Base-by-base conservation (phyloP, 2,113 vertebrate genomes). In the Kobus ellipsiprymnus region DNA sequence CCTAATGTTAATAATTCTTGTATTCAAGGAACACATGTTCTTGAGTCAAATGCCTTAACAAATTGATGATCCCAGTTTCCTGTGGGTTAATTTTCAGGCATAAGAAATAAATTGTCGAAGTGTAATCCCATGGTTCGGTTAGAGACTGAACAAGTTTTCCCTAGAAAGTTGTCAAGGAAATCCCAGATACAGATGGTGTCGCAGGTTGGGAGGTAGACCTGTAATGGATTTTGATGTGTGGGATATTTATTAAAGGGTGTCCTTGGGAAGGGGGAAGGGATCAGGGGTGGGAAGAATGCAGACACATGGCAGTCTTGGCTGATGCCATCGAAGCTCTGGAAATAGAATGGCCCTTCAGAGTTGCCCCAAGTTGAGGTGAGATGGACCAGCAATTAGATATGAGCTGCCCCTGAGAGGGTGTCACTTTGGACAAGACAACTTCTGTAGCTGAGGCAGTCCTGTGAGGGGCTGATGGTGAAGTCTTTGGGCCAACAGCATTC, bases 61-160 rank as follows among this genome's bases (percentile, higher is more conserved):
- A 95, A 96, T 36, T 50, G 44, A 74, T 95, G 29, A 81, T 48
- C 21, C 2, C 29, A 55, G 11, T 87, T 96, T 97, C 90, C 74
- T 96, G 57, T 74, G 91, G 67, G 74, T 96, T 80, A 54, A 77
- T 95, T 95, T 96, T 94, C n/a, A 85, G 90, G 52, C 62, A 55
- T 23, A 16, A 95, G 90, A 97, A 94, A 94, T 50, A 44, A 95
- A 44, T 90, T 96, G 84, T 59, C 14, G 7, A 46, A 95, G 86
- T 54, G 30, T 64, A 46, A 78, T 84, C 64, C 67, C 36, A 2
- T 40, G 59, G 36, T 71, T 86, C 52, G 44, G 30, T 60, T 62
- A 52, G 52, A 84, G 84, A 82, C 57, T 83, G 86, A 54, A n/a
- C 30, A 71, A 91, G 36, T 82, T 85, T 60, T n/a, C n/a, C 15